Evolutionary conservation across 2,888 invertebrate genomes (phyloP).

Genomic region (Antheraea yamamai): DNA sequence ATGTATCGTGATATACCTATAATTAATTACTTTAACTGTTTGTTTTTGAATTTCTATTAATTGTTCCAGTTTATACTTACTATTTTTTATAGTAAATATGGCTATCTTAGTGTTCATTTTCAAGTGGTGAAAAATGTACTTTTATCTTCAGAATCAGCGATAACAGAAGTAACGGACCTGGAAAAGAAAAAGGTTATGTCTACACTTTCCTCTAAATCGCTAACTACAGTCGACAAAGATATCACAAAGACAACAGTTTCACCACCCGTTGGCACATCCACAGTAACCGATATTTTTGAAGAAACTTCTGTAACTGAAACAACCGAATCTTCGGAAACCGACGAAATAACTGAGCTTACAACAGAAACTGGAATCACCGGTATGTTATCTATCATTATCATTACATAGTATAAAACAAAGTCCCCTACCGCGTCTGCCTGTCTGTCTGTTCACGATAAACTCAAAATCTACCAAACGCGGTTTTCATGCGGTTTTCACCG

Average conservation of each 20-base stretch:
- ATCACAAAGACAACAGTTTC: background rate
- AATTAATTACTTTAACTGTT: background rate
- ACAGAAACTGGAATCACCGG: conserved; percentile 33
- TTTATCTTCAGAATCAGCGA: background rate
- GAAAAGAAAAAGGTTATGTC: background rate
- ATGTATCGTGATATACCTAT: background rate
- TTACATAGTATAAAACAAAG: too few relatives aligned
- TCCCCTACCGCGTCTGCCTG: too few relatives aligned
- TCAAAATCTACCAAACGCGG: too few relatives aligned
- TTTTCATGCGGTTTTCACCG: too few relatives aligned
- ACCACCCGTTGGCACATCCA: background rate
- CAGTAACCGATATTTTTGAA: background rate
- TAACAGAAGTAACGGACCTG: background rate
- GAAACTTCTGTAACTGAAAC: background rate
- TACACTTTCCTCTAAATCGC: background rate
- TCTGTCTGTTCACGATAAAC: too few relatives aligned
- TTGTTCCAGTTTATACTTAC: background rate
- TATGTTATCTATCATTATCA: conserved; percentile 20
- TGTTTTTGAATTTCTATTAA: background rate
- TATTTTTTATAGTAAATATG: background rate
- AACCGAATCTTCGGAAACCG: background rate
- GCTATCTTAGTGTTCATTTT: background rate
- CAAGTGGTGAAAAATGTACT: background rate
- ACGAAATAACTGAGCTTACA: conserved; percentile 9
- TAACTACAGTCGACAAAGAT: background rate